Evolutionary conservation across 2,888 invertebrate species (phyloP).

Genomic region (Terebella lapidaria): DNA sequence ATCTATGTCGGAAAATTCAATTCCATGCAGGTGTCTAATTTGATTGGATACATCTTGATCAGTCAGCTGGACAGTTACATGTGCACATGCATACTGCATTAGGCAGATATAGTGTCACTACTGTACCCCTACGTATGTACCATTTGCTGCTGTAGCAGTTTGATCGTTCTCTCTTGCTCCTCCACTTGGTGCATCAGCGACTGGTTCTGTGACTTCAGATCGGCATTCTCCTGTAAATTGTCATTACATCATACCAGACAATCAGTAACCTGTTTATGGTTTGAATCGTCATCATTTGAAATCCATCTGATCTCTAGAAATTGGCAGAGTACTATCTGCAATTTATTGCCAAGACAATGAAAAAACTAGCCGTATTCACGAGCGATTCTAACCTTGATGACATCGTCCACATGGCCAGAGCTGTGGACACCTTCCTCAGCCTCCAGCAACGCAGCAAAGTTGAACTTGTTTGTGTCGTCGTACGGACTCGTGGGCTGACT

Average conservation of each 20-base stretch:
- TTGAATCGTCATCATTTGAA: no score
- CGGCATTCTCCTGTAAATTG: slow-evolving; percentile 63
- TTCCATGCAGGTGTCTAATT: no score
- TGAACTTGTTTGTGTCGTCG: not conserved
- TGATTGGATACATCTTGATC: no score
- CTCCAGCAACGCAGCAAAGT: not conserved
- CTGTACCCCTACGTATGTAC: no score
- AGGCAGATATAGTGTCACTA: no score
- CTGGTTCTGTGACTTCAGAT: slow-evolving; percentile 67
- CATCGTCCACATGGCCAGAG: not conserved
- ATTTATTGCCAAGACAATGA: not conserved
- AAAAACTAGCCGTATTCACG: not conserved
- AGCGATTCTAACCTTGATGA: not conserved
- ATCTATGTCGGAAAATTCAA: no score
- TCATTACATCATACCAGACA: not conserved
- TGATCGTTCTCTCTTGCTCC: slow-evolving; percentile 78
- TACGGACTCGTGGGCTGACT: not conserved
- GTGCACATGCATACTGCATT: no score
- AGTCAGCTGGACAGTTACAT: no score
- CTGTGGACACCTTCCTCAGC: not conserved
- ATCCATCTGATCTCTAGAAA: no score
- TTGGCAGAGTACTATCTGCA: no score
- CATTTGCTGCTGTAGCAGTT: slow-evolving; percentile 73
- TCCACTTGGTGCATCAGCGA: slow-evolving; percentile 70
- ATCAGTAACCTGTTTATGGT: no score